Evolutionary conservation across 1,140 invertebrate genomes (phyloP).

Genomic region (Chymomyza costata): DNA sequence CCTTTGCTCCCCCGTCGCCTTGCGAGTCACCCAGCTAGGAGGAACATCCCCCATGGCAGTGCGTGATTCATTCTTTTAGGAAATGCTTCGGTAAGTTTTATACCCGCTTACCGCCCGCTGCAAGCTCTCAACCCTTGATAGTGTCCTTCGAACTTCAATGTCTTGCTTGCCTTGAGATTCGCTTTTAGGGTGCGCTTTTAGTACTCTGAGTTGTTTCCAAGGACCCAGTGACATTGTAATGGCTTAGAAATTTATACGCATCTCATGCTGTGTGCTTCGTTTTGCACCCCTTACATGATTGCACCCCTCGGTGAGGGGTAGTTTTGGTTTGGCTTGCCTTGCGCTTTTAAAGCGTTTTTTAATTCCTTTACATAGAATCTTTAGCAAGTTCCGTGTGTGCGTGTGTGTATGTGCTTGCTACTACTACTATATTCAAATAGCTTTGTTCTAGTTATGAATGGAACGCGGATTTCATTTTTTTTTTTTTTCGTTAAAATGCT

Average conservation of each 20-base stretch:
- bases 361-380: conserved; percentile 60
- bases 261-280: conserved; percentile 44
- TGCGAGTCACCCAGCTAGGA: neutral
- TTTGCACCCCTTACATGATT: conserved; percentile 46
- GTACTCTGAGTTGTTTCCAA: conserved; percentile 53
- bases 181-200: conserved; percentile 39
- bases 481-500: conserved; percentile 16
- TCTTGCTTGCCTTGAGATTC: conserved; percentile 47
- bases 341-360: conserved; percentile 57
- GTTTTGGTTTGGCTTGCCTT: conserved; percentile 27
- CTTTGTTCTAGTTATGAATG: conserved; percentile 28
- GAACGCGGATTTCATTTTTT: conserved; percentile 31
- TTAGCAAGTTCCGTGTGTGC: conserved; percentile 37
- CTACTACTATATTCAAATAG: conserved; percentile 64
- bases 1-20: conserved; percentile 9
- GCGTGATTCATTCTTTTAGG: conserved; percentile 27
- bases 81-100: conserved; percentile 8
- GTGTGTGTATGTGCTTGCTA: too few relatives aligned
- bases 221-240: conserved; percentile 70
- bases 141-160: conserved; percentile 43
- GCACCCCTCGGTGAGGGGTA: conserved; percentile 43
- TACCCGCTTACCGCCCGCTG: neutral
- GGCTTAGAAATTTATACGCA: conserved; percentile 61
- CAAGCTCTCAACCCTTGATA: conserved; percentile 59
- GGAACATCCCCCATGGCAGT: conserved; percentile 35